Evolutionary conservation across 2,888 invertebrate species (phyloP).

Genomic region (Meandrusa payeni): DNA sequence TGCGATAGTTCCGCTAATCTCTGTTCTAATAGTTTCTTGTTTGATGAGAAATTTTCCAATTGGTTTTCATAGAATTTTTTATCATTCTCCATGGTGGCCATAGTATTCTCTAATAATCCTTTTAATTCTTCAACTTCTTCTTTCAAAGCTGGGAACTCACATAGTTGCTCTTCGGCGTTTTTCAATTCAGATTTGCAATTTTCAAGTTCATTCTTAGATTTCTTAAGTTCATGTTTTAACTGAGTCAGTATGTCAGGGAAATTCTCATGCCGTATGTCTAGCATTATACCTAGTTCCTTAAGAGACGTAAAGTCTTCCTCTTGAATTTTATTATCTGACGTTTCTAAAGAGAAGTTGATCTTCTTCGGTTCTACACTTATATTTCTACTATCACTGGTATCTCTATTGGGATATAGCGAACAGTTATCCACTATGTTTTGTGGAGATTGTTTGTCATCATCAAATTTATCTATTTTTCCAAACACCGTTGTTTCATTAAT

Average conservation of each 20-base stretch:
- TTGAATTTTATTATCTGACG: constrained; percentile 55
- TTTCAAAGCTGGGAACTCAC: constrained; percentile 74
- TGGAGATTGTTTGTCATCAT: constrained; percentile 46
- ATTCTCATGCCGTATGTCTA: constrained; percentile 68
- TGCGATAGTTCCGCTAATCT: constrained; percentile 81
- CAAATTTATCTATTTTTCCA: constrained; percentile 46
- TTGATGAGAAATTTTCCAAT: constrained; percentile 73
- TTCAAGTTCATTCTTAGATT: constrained; percentile 76
- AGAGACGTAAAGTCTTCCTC: constrained; percentile 73
- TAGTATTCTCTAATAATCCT: constrained; percentile 67
- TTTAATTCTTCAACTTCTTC: constrained; percentile 73
- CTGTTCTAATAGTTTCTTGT: constrained; percentile 75
- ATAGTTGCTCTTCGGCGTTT: constrained; percentile 75
- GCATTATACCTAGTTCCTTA: constrained; percentile 72
- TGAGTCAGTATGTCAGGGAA: constrained; percentile 69
- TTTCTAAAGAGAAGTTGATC: constrained; percentile 67
- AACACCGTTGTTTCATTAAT: constrained; percentile 70
- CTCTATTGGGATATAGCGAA: constrained; percentile 73
- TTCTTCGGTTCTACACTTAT: constrained; percentile 68
- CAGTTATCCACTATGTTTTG: constrained; percentile 67
- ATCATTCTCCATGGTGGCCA: constrained; percentile 75
- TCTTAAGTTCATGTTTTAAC: constrained; percentile 76
- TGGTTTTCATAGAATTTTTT: constrained; percentile 80
- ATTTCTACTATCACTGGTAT: constrained; percentile 58
- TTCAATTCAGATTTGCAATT: constrained; percentile 76